These are phyloP conservation scores for Tamandua tetradactyla DNA, from an alignment of 2,797 vertebrate species.

Conservation along the genomic window DNA sequence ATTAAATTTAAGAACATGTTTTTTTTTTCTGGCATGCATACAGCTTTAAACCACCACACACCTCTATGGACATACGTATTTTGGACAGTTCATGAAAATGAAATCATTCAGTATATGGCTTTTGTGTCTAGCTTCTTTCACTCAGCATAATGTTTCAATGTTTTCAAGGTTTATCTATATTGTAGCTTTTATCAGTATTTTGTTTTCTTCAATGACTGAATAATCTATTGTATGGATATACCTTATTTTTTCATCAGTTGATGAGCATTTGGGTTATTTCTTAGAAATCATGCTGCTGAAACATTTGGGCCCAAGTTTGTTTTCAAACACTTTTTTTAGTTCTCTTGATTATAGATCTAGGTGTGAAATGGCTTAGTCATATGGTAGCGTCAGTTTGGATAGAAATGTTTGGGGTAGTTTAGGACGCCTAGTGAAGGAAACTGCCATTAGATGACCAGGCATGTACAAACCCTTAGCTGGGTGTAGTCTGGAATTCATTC, in stretches of 20 bases:
- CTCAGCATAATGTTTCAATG: neutral
- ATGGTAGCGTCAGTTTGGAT: neutral
- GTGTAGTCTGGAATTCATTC: neutral
- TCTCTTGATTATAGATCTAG: neutral
- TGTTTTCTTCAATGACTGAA: neutral
- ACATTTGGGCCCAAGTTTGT: neutral
- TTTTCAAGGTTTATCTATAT: neutral
- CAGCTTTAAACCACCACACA: too few species aligned
- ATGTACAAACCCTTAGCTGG: neutral
- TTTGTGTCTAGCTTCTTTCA: neutral
- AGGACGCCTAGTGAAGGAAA: neutral
- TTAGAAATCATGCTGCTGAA: neutral
- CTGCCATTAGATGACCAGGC: rapidly evolving
- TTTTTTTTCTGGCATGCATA: too few species aligned
- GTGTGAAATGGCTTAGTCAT: neutral
- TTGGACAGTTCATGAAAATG: neutral
- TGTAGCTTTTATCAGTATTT: neutral
- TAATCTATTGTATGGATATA: neutral
- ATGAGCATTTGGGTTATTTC: neutral
- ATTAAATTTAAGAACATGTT: too few species aligned
- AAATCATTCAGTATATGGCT: neutral
- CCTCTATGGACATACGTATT: neutral
- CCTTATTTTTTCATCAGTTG: neutral
- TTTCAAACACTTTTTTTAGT: neutral
- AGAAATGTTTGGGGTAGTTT: neutral